phyloP scores from a whole-genome alignment of 2,888 invertebrate genomes.

The Tribolium freemani region DNA sequence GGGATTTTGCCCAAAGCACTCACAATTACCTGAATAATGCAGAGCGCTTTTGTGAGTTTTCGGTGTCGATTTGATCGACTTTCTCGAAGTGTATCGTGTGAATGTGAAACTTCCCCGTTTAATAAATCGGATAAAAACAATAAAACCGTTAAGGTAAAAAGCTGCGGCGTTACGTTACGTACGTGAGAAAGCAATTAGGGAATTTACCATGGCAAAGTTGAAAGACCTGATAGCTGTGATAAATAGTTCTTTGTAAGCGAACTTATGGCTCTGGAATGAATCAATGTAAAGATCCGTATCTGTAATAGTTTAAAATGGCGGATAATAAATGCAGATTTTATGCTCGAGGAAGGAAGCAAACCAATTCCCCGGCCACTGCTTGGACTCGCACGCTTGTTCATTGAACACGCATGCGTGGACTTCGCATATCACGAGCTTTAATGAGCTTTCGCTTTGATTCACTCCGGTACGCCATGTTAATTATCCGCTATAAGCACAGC shows the following conservation, averaged over 20 bases:
- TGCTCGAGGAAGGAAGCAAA: conserved; percentile 65
- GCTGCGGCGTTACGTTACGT: conserved; percentile 29
- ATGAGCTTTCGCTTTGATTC: conserved; percentile 52
- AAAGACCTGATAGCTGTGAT: conserved; percentile 52
- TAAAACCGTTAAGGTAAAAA: conserved; percentile 47
- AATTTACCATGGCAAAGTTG: conserved; percentile 47
- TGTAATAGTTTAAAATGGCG: conserved; percentile 63
- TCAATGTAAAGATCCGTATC: conserved; percentile 57
- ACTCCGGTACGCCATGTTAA: conserved; percentile 31
- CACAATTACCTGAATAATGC: conserved; percentile 22
- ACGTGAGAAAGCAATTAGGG: conserved; percentile 51
- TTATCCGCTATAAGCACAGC: background rate
- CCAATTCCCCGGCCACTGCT: conserved; percentile 64
- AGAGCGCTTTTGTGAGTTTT: conserved; percentile 5
- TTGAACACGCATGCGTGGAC: conserved; percentile 63
- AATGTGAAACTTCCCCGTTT: conserved; percentile 41
- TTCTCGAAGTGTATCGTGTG: conserved; percentile 41
- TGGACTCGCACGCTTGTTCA: conserved; percentile 56
- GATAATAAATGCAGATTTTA: conserved; percentile 63
- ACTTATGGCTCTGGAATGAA: conserved; percentile 58
- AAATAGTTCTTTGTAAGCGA: conserved; percentile 60
- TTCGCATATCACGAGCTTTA: conserved; percentile 59
- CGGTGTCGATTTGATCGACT: conserved; percentile 19
- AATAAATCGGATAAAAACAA: conserved; percentile 45
- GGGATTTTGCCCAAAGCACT: conserved; percentile 6